Evolutionary conservation across 1,140 invertebrate genomes (phyloP), one percentile per base, ranked within the genome.

Genomic region (Adoxophyes honmai): DNA sequence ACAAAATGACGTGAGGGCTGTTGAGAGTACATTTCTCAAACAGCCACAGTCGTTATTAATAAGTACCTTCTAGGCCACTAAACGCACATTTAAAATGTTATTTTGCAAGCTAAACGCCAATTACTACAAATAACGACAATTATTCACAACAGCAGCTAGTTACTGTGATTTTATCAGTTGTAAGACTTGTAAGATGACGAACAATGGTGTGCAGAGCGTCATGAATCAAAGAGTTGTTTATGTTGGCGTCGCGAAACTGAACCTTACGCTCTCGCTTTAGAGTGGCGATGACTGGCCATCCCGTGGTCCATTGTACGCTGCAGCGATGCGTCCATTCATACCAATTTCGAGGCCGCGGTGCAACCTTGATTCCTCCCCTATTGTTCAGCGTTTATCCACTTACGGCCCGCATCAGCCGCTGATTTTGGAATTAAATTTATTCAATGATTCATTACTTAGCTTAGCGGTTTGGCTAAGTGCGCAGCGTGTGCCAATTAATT

Each of bases 321-420:
- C 39, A 51, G 42, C 54, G 67, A 56, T 48, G 51, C 57, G 48
- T 66, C 68, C 66, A 71, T 75, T 73, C 66, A 68, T 68, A 52
- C 33, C 56, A 64, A 71, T 66, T 64, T 34, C 64, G 75, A 74
- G 73, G 75, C 60, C 68, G 58, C 66, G 55, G 42, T 21, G 34
- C 44, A 59, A 55, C 74, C 70, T 72, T 75, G 65, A 60, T 63
- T 65, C 55, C 42, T 55, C 64, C 67, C 48, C 39, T 48, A 48
- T 48, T 48, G 42, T 57, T 55, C 35, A 42, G 44, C 34, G 54
- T 56, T 62, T 57, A 62, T 59, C 51, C 38, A 54, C 34, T 51
- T 48, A 48, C 11, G 18, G 38, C 57, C 57, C 57, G 57, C 57
- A 59, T 48, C n/a, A 11, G 18, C 21, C 21, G 21, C 6, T 28